phyloP scores from a whole-genome alignment of 2,888 invertebrate species.

The Vannuccia rotundouncinata region DNA sequence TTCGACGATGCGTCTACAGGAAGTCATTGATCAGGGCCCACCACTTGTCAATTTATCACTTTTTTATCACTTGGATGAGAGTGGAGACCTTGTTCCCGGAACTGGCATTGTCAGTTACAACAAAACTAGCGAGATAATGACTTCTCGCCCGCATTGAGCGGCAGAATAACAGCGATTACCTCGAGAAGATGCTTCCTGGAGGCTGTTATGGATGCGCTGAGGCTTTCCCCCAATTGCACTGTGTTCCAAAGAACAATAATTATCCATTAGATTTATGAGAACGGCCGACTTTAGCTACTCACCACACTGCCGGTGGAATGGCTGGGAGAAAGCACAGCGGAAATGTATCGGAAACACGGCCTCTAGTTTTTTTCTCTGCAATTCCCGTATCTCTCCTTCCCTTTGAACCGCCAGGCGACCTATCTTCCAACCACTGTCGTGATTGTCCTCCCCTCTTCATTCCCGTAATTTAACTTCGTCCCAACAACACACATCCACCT shows the following conservation, averaged over 20 bases:
- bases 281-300: background rate
- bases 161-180: background rate
- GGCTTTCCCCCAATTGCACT: background rate
- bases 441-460: conserved; percentile 16
- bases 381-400: conserved; percentile 13
- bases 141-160: conserved; percentile 7
- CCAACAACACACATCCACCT: background rate
- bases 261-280: conserved; percentile 25
- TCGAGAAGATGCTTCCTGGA: conserved; percentile 6
- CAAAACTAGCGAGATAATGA: conserved; percentile 24
- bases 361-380: background rate
- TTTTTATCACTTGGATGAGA: conserved; percentile 23
- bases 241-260: conserved; percentile 20
- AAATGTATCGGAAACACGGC: conserved; percentile 20
- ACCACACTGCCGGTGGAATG: background rate
- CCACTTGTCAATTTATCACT: conserved; percentile 26
- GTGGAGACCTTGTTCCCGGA: conserved; percentile 19
- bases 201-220: conserved; percentile 2
- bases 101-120: conserved; percentile 5
- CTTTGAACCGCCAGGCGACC: background rate
- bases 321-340: background rate
- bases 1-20: conserved; percentile 19
- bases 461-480: background rate
- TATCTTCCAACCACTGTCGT: background rate
- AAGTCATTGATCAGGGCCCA: conserved; percentile 16